phyloP scores from a whole-genome alignment of 2,888 invertebrate genomes.

The Drosophila demipolita region DNA sequence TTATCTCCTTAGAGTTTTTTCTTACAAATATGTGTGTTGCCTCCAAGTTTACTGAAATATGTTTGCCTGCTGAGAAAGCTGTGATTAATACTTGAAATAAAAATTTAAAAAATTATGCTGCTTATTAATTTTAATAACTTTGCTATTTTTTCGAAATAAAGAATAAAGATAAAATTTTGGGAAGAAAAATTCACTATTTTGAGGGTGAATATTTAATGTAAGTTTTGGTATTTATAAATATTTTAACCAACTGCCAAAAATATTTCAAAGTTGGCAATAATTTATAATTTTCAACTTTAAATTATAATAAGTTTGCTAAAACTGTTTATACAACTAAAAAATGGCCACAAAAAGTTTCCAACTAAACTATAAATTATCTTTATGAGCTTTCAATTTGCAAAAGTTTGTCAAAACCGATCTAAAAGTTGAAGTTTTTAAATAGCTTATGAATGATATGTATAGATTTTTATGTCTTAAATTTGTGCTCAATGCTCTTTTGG shows the following conservation, averaged over 20 bases:
- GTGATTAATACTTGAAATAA: not conserved
- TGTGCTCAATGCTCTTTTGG: too few relatives aligned
- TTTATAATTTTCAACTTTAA: not conserved
- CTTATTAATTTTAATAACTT: not conserved
- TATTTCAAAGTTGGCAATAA: too few relatives aligned
- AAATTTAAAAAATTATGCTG: not conserved
- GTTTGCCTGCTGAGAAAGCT: not conserved
- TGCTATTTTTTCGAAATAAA: not conserved
- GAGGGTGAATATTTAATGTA: too few relatives aligned
- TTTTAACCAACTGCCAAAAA: too few relatives aligned
- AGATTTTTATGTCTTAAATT: too few relatives aligned
- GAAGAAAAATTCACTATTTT: too few relatives aligned
- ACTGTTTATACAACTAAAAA: not conserved
- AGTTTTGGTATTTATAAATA: too few relatives aligned
- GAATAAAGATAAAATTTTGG: too few relatives aligned
- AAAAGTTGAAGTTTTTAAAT: too few relatives aligned
- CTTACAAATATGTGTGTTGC: not conserved
- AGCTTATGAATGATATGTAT: too few relatives aligned
- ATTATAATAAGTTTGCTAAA: not conserved
- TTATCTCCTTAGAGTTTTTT: not conserved
- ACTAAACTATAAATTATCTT: not conserved
- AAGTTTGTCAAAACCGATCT: not conserved
- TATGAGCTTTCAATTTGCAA: not conserved
- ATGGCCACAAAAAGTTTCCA: not conserved
- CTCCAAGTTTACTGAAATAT: not conserved